These are phyloP conservation scores for Sphaeridia pumilis DNA, from an alignment of 2,888 invertebrate genomes.

Conservation along the genomic window DNA sequence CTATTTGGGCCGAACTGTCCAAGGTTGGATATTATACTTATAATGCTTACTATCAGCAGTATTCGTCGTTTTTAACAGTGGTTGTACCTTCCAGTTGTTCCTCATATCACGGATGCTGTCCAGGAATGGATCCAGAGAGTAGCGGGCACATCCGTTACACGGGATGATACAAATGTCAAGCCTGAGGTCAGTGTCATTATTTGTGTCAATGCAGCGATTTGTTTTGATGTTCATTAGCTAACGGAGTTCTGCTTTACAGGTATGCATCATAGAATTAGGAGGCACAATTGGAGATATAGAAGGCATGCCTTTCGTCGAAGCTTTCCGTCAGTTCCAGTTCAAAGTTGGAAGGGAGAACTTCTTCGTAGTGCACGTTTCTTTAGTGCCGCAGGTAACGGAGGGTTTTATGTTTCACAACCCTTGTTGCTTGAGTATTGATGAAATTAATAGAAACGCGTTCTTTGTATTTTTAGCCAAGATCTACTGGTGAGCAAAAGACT, in stretches of 20 bases:
- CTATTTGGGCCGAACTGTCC: slow-evolving; percentile 97
- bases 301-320: slow-evolving; percentile 98
- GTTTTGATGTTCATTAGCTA: slow-evolving; percentile 8
- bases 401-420: no score
- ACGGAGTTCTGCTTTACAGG: no score
- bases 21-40: no score
- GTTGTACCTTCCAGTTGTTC: slow-evolving; percentile 92
- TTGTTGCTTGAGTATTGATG: no score
- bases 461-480: slow-evolving; percentile 52
- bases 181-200: no score
- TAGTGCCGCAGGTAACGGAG: slow-evolving; percentile 71
- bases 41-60: neutral
- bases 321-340: slow-evolving; percentile 94
- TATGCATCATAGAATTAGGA: slow-evolving; percentile 85
- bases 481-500: slow-evolving; percentile 95
- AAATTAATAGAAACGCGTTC: no score
- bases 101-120: slow-evolving; percentile 95
- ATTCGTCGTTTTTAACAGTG: no score
- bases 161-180: slow-evolving; percentile 53
- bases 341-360: slow-evolving; percentile 78
- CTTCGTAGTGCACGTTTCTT: slow-evolving; percentile 91
- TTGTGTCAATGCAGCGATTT: no score
- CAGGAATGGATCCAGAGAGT: slow-evolving; percentile 97
- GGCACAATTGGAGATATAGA: slow-evolving; percentile 99
- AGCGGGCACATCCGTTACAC: slow-evolving; percentile 68